Conservation (phyloP, 1,140 invertebrate genomes). For the Periplaneta americana region DNA sequence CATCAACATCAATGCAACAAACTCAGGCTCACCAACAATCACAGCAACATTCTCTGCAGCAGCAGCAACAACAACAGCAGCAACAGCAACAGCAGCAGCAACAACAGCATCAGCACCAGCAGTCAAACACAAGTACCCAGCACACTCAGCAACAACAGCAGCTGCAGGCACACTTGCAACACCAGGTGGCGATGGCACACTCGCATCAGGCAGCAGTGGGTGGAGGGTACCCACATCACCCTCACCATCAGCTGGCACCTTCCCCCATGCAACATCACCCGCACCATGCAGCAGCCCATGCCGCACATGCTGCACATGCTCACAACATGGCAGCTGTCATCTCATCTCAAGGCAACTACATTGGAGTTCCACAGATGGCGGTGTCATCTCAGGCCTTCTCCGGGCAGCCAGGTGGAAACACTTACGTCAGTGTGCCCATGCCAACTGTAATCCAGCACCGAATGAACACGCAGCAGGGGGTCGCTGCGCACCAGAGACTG, state of each 20-base stretch:
- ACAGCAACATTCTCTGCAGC: constrained; percentile 34
- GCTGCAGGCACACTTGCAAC: constrained; percentile 32
- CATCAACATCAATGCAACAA: constrained; percentile 33
- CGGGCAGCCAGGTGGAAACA: constrained; percentile 36
- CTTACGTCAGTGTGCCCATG: constrained; percentile 44
- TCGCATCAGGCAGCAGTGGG: constrained; percentile 30
- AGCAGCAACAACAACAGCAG: constrained; percentile 30
- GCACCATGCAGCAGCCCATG: constrained; percentile 35
- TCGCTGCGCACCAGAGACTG: constrained; percentile 40
- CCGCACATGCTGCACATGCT: constrained; percentile 34
- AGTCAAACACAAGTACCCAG: constrained; percentile 11
- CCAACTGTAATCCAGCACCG: constrained; percentile 45
- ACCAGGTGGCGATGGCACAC: constrained; percentile 28
- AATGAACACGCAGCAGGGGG: constrained; percentile 38
- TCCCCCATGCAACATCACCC: constrained; percentile 28
- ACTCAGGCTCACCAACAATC: constrained; percentile 32
- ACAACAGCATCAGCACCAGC: constrained; percentile 21
- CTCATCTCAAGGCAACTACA: constrained; percentile 46
- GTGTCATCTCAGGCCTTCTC: constrained; percentile 49
- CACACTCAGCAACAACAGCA: constrained; percentile 28
- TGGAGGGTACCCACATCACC: constrained; percentile 28
- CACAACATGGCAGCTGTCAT: constrained; percentile 35
- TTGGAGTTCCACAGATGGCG: constrained; percentile 39
- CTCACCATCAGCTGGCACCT: constrained; percentile 11
- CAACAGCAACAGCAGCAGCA: constrained; percentile 32